Evolutionary conservation across 1,140 invertebrate species (phyloP).

Genomic region (Maniola jurtina): DNA sequence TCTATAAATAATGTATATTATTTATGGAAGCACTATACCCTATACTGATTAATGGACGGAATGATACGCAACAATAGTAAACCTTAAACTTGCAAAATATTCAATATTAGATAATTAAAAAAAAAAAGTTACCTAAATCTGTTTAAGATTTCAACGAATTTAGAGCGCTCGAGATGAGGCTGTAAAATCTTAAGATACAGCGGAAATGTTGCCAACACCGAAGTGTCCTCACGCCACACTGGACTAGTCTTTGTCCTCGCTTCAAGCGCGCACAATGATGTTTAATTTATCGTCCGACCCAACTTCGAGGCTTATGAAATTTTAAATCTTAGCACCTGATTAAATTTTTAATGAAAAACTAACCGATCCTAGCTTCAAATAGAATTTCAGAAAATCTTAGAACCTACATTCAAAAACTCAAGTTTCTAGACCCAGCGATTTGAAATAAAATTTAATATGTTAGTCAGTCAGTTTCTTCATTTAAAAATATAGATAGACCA

Average conservation of each 20-base stretch:
- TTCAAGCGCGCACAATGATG: constrained; percentile 30
- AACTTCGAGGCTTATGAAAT: constrained; percentile 25
- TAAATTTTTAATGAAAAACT: not conserved
- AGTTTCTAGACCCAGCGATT: too few species aligned
- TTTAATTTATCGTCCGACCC: constrained; percentile 43
- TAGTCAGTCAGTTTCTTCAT: too few species aligned
- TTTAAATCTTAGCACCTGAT: not conserved
- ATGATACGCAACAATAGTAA: too few species aligned
- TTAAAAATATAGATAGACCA: too few species aligned
- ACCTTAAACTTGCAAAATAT: too few species aligned
- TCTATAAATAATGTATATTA: too few species aligned
- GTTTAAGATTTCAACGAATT: not conserved
- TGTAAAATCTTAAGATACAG: constrained; percentile 61
- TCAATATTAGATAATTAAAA: too few species aligned
- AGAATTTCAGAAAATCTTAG: too few species aligned
- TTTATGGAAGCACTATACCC: too few species aligned
- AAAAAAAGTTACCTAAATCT: not conserved
- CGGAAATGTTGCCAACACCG: constrained; percentile 55
- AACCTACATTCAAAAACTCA: too few species aligned
- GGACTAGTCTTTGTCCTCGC: constrained; percentile 32
- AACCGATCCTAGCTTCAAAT: not conserved
- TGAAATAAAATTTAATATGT: too few species aligned
- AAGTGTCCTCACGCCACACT: constrained; percentile 40
- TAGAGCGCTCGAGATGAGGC: constrained; percentile 45
- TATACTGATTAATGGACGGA: too few species aligned